A percentile compares a stretch with the other conserved stretches of the same genome.
Conservation (phyloP, 1,140 invertebrate genomes). For the Drosophila punjabiensis region DNA sequence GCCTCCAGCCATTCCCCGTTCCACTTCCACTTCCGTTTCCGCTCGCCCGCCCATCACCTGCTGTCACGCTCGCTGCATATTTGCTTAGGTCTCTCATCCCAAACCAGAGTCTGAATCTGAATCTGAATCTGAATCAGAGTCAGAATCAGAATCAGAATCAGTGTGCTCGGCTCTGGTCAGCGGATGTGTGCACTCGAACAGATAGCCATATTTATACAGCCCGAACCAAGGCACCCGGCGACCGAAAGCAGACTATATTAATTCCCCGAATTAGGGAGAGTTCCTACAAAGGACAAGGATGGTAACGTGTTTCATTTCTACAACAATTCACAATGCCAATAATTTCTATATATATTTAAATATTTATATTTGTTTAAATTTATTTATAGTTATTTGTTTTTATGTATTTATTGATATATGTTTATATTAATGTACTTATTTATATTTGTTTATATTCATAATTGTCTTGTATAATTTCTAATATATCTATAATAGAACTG, state of each 20-base stretch:
- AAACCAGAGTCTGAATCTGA: neutral
- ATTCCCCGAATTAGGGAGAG: slow-evolving; percentile 1
- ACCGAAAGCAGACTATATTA: slow-evolving; percentile 16
- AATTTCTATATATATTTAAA: no score
- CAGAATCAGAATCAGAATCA: slow-evolving; percentile 13
- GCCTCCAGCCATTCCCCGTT: neutral
- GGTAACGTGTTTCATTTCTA: no score
- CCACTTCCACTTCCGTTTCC: slow-evolving; percentile 18
- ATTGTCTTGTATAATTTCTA: no score
- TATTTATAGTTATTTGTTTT: no score
- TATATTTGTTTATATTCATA: no score
- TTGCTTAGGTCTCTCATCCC: slow-evolving; percentile 57
- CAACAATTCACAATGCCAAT: no score
- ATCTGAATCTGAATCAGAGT: neutral
- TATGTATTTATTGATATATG: no score
- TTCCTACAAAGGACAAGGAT: neutral
- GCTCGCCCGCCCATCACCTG: slow-evolving; percentile 12
- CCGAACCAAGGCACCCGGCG: slow-evolving; percentile 5
- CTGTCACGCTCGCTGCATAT: slow-evolving; percentile 60
- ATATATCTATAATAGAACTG: no score
- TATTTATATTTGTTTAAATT: no score
- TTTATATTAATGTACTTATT: no score
- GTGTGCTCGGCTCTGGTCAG: slow-evolving; percentile 7
- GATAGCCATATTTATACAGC: slow-evolving; percentile 24
- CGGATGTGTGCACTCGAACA: slow-evolving; percentile 19